Base-by-base conservation (phyloP, 2,888 invertebrate genomes). In the Cistogaster globosa region DNA sequence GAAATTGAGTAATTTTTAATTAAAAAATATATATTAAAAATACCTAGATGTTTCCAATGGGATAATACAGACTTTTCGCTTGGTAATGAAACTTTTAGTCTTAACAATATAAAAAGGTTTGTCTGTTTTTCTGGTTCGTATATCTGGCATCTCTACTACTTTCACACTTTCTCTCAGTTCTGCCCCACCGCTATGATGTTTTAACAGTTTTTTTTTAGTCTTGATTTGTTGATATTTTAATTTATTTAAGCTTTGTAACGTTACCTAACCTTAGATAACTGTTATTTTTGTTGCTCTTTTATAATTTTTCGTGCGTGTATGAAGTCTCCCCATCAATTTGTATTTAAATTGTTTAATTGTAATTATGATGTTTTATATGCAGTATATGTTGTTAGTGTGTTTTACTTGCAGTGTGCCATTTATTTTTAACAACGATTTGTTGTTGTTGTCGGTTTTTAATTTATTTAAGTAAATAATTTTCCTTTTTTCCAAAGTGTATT, bases 261-360 rank as follows among this genome's bases (percentile, higher is more conserved):
- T 84, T 84, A 84, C 79, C 76, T 84, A 80, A 84, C 76, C 76
- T 76, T 72, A 84, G 72, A 80, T 80, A 80, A 76, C 72, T 72
- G 67, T 72, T 80, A 67, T 63, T 67, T 26, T 74, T 53, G 20
- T 32, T 53, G 68, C 60, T 65, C 45, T 60, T 67, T 42, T 60
- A 8, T 45, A 32, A 32, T 3, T 57, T 36, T 16, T 4, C 5
- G 20, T 38, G 20, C 8, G 32, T 63, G 7, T 60, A 16, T 38
- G 38, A 20, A 51, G 51, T 65, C 48, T 84, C 55, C 76, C 72
- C 78, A 51, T 60, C 51, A 26, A 1, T 53, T 63, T 69, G 14
- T 32, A 20, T 55, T 57, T 76, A 76, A 67, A 55, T 77, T 67
- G 65, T 32, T 48, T 55, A 72, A 72, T 80, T 76, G 48, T 62